Base-by-base conservation (phyloP, 2,888 invertebrate species). In the Drosophila emarginata region DNA sequence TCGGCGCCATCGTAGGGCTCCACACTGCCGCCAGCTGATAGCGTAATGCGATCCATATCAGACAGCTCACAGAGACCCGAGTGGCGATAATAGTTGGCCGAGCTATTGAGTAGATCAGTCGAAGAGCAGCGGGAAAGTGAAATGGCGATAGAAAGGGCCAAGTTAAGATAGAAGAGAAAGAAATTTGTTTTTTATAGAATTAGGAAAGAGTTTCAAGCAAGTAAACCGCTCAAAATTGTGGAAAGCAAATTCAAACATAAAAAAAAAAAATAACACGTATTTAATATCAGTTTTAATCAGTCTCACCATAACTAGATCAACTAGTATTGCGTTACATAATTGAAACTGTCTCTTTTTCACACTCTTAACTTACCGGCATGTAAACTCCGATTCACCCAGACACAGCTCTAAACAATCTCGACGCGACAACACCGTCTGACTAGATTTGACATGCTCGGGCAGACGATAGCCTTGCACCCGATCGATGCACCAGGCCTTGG, bases 401-500 rank as follows among this genome's bases (percentile, higher is more conserved):
- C 97, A 98, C 88, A 97, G 93, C 93, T 97, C 97, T 90, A 97
- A 94, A 92, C 97, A 98, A 93, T 97, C 97, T 92, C 97, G 96
- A 87, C 97, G 94, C 70, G 96, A 95, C 78, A 94, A 94, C 69
- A 95, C 95, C 59, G 95, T 94, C 91, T 95, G 95, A 88, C 95
- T 96, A 92, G 95, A 95, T 92, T 94, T 95, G 90, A 95, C 94
- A 91, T 95, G 95, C 73, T 96, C 96, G 89, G 94, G 94, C 79
- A 98, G 94, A 90, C 95, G 94, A 93, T 96, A 96, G 89, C 96
- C 96, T 92, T 96, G 96, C 74, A 98, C 97, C 87, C 97, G 94
- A 93, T 98, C 98, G 93, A 97, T 97, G 93, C 97, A 97, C 98
- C 98, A 98, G 71, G 97, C 97, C 82, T 97, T 93, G 90, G 97